Evolutionary conservation across 2,888 invertebrate species (phyloP).

Genomic region (Heliconius erato): DNA sequence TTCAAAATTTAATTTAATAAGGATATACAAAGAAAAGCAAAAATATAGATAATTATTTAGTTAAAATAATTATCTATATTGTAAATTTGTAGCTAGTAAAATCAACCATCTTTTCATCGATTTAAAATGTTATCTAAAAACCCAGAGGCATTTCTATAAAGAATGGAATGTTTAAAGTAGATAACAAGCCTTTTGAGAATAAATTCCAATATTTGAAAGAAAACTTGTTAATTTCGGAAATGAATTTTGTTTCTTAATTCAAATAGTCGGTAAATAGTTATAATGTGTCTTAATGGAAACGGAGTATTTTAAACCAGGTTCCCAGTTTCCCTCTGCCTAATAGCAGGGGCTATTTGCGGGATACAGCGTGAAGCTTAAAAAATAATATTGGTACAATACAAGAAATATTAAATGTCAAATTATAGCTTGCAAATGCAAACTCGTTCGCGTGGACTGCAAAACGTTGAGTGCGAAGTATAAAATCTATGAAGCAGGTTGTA

Average conservation of each 20-base stretch:
- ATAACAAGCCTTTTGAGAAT: conserved; percentile 4
- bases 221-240: too few relatives aligned
- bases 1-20: too few relatives aligned
- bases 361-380: background rate
- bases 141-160: conserved; percentile 4
- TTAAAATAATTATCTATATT: background rate
- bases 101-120: background rate
- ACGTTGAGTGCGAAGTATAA: background rate
- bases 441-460: background rate
- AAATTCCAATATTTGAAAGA: background rate
- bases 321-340: background rate
- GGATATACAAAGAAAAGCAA: too few relatives aligned
- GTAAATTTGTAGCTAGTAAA: background rate
- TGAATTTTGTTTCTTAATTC: too few relatives aligned
- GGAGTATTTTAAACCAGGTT: background rate
- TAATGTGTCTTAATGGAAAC: background rate
- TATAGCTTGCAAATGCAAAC: background rate
- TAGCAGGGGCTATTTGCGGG: background rate
- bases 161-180: background rate
- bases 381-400: background rate
- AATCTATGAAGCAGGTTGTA: background rate
- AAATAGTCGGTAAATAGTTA: too few relatives aligned
- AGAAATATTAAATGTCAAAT: background rate
- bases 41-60: background rate
- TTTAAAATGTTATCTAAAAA: conserved; percentile 2